Percentiles rank a stretch among this genome's conserved stretches.
phyloP scores from a whole-genome alignment of 2,113 vertebrate species.

The Hippocampus mohnikei region DNA sequence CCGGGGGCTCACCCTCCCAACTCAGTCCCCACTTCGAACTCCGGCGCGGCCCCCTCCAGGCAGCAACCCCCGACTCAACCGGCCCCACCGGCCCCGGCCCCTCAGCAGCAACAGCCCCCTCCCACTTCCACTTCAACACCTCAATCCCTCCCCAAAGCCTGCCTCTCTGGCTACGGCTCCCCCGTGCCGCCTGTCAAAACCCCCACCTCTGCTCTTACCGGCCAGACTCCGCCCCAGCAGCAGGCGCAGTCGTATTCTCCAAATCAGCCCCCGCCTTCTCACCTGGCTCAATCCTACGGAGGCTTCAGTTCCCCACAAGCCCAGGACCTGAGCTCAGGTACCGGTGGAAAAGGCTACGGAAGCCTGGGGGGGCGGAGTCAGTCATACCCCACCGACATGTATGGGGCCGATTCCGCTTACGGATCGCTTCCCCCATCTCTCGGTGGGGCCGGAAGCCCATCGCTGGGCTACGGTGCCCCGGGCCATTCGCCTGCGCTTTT shows the following conservation, averaged over 20 bases:
- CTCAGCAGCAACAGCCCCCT: slow-evolving; percentile 64
- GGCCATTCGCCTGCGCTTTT: slow-evolving; percentile 90
- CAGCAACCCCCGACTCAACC: slow-evolving; percentile 71
- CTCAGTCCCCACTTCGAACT: slow-evolving; percentile 71
- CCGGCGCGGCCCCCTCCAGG: slow-evolving; percentile 70
- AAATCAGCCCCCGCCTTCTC: slow-evolving; percentile 74
- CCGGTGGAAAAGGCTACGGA: slow-evolving; percentile 68
- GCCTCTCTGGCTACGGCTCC: slow-evolving; percentile 76
- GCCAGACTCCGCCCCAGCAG: slow-evolving; percentile 79
- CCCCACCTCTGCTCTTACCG: slow-evolving; percentile 80
- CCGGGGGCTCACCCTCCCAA: slow-evolving; percentile 69
- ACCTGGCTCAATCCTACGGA: slow-evolving; percentile 75
- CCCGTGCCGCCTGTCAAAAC: slow-evolving; percentile 78
- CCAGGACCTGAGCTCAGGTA: slow-evolving; percentile 80
- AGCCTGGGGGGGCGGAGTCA: slow-evolving; percentile 69
- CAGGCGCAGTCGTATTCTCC: slow-evolving; percentile 80
- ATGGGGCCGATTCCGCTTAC: slow-evolving; percentile 74
- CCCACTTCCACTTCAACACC: slow-evolving; percentile 57
- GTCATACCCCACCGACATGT: slow-evolving; percentile 81
- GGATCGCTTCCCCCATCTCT: slow-evolving; percentile 74
- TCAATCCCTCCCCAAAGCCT: slow-evolving; percentile 70
- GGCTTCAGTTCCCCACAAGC: slow-evolving; percentile 82
- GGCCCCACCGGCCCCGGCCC: slow-evolving; percentile 65
- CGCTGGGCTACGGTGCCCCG: slow-evolving; percentile 82
- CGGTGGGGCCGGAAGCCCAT: slow-evolving; percentile 83